Evolutionary conservation across 2,888 invertebrate species (phyloP), one percentile per base, ranked within the genome.

Genomic region (Cheilosia pagana): DNA sequence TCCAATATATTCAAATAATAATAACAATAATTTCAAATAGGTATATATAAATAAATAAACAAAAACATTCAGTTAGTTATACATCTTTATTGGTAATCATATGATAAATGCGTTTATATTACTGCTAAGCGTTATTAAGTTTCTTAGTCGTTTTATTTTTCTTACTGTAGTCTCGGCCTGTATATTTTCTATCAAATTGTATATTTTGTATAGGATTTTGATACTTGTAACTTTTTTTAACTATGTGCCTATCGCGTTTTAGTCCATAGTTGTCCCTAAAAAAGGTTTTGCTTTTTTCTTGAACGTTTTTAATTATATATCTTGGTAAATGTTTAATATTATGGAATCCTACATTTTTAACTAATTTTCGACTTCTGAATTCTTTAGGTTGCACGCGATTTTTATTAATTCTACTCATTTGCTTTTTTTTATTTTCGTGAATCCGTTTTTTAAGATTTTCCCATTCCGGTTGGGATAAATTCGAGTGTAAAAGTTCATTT

Each of bases 311-410:
- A 28, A 28, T 28, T 28, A 28, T 8, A 28, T 28, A 28, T 28
- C 28, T 28, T 28, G 28, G 28, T 28, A 28, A 28, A 28, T 28
- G 28, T 28, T 28, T 28, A 28, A 28, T 28, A 28, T 28, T 86
- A n/a, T 79, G 71, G 52, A 86, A 82, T 21, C 71, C 75, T 10
- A 86, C 19, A 62, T 86, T 86, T 62, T 82, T 82, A 1, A 75
- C 78, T 45, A 82, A 28, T 63, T 86, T 78, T 10, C 55, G 31
- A n/a, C n/a, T 28, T 35, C 19, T 16, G 35, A n/a, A 35, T 16
- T 35, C 31, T 19, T 14, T n/a, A 55, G 19, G 19, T 12, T 35
- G 8, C 8, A 35, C 10, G 3, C 55, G 35, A 14, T 5, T 55
- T 35, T 16, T 19, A 31, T 55, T 55, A 10, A 35, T 19, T 35